Base-by-base conservation (phyloP, 1,140 invertebrate genomes). In the Dryas iulia region DNA sequence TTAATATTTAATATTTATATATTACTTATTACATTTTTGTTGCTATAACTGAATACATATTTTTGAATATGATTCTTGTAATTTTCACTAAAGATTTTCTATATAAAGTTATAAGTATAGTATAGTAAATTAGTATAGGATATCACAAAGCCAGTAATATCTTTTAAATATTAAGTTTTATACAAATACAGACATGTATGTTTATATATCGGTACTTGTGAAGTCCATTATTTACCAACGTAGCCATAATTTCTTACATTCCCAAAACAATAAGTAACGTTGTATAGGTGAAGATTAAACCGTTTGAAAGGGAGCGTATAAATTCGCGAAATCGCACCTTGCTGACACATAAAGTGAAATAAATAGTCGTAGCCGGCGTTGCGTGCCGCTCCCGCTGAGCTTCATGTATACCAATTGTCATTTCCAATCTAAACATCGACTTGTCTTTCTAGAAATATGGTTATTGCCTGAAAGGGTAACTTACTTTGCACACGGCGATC, bases 331-430 rank as follows among this genome's bases (percentile, higher is more conserved):
- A 81, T 81, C 78, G 74, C 78, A 78, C 76, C 78, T 77, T 62
- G 74, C 76, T 83, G 80, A 79, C 77, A 84, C 73, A 77, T 81
- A 82, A 84, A 87, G 77, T 86, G 80, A 82, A 82, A 87, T 84
- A 87, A 86, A 87, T 86, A 78, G 85, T 81, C 69, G 66, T 69
- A 71, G 69, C 71, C 39, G 68, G 72, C 67, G 69, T 81, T 83
- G 83, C 79, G 82, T 87, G 82, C 67, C 69, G 62, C 66, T 69
- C 68, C 64, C 64, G 69, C 73, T 62, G 66, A 28, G 33, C 21
- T 39, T 24, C 54, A 25, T 18, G 61, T 52, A 56, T 59, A 63
- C 61, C 52, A 77, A 71, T 72, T 81, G 79, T 86, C 82, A 78
- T 74, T 74, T 73, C 60, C 64, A 73, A 76, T 71, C 59, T 59